Evolutionary conservation across 2,797 vertebrate species (phyloP).

Genomic region (Mycteria americana): DNA sequence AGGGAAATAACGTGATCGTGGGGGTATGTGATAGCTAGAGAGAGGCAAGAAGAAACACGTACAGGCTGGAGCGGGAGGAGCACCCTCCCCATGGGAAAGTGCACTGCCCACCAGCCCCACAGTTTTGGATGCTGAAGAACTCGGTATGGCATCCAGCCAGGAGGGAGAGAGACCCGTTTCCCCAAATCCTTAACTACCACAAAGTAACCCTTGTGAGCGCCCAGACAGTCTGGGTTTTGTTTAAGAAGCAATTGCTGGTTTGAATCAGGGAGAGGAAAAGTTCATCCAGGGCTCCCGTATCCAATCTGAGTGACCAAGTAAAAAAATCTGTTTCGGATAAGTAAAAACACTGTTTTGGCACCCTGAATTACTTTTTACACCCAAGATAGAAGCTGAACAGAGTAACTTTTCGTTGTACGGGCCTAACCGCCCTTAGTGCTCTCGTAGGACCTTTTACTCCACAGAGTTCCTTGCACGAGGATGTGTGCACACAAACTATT

Average conservation of each 20-base stretch:
- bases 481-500: background rate
- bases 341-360: slow-evolving; percentile 31
- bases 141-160: background rate
- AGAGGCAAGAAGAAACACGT: background rate
- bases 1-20: background rate
- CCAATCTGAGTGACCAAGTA: background rate
- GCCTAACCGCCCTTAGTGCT: background rate
- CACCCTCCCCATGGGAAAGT: background rate
- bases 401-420: background rate
- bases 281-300: slow-evolving; percentile 28
- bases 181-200: slow-evolving; percentile 28
- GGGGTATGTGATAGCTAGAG: background rate
- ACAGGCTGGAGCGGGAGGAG: background rate
- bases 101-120: background rate
- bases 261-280: slow-evolving; percentile 26
- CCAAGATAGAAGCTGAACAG: slow-evolving; percentile 35
- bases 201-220: slow-evolving; percentile 20
- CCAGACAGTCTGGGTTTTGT: slow-evolving; percentile 38
- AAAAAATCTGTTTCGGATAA: slow-evolving; percentile 9
- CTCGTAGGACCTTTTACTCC: background rate
- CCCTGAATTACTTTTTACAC: slow-evolving; percentile 40
- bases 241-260: slow-evolving; percentile 35
- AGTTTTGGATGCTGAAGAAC: background rate
- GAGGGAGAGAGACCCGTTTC: slow-evolving; percentile 21
- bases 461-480: background rate